Evolutionary conservation across 2,888 invertebrate species (phyloP).

Genomic region (Heliconius aoede): DNA sequence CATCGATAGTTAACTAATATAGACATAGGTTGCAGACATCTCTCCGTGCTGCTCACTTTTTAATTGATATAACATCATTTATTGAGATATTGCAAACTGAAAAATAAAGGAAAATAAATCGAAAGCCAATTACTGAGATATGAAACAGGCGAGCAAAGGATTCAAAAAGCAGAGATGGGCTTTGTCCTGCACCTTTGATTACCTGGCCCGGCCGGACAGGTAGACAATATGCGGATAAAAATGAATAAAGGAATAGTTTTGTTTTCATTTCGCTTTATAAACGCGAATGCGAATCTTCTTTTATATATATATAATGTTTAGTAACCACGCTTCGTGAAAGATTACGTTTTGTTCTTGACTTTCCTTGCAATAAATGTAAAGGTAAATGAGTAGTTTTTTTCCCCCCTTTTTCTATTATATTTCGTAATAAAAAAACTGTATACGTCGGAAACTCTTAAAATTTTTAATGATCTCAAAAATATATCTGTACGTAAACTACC

Average conservation of each 20-base stretch:
- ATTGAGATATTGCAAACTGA: conserved; percentile 32
- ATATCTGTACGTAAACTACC: conserved; percentile 41
- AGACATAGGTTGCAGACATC: background rate
- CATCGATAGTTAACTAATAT: background rate
- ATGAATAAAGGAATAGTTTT: conserved; percentile 58
- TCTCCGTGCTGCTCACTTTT: background rate
- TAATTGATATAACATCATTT: conserved; percentile 25
- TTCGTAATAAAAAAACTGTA: conserved; percentile 13
- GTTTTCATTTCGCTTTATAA: conserved; percentile 51
- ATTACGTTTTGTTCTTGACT: conserved; percentile 46
- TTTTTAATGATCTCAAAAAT: conserved; percentile 47
- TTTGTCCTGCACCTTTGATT: conserved; percentile 81
- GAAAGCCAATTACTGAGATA: conserved; percentile 78
- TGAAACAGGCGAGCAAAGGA: conserved; percentile 70
- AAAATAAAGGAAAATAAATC: conserved; percentile 62
- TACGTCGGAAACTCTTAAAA: conserved; percentile 39
- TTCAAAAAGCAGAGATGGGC: conserved; percentile 74
- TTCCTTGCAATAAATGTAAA: conserved; percentile 34
- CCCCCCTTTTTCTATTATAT: conserved; percentile 27
- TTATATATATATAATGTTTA: conserved; percentile 50
- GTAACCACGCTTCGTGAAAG: conserved; percentile 43
- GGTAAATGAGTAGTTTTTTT: conserved; percentile 18
- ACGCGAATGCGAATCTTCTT: conserved; percentile 48
- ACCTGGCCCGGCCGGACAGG: conserved; percentile 59
- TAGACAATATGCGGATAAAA: conserved; percentile 58